Evolutionary conservation across 2,797 vertebrate species (phyloP).

Genomic region (Pseudomugil tenellus): DNA sequence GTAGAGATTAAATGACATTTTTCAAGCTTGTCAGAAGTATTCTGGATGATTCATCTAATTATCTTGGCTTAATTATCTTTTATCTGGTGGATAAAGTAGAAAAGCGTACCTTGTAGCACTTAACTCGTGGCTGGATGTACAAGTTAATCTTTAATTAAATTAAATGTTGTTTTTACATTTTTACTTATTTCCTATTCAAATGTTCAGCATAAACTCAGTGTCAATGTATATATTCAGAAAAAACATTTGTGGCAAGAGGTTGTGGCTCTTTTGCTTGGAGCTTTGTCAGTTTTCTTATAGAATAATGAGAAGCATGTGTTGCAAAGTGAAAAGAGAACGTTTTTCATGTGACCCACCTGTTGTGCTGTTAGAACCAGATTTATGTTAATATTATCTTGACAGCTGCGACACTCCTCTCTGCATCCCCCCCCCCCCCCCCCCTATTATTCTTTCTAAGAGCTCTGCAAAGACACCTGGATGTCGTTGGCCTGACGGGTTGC

Average conservation of each 20-base stretch:
- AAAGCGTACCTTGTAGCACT: conserved; percentile 53
- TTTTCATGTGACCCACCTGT: conserved; percentile 92
- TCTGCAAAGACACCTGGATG: conserved; percentile 20
- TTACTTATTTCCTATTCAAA: conserved; percentile 51
- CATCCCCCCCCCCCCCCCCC: not conserved
- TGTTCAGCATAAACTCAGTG: conserved; percentile 46
- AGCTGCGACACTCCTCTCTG: conserved; percentile 30
- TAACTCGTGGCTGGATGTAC: conserved; percentile 46
- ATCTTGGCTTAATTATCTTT: conserved; percentile 23
- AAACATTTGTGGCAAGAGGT: conserved; percentile 68
- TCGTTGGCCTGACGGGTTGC: conserved; percentile 3
- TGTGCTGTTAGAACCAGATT: conserved; percentile 85
- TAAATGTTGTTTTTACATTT: conserved; percentile 58
- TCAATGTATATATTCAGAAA: conserved; percentile 66
- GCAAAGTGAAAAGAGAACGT: conserved; percentile 80
- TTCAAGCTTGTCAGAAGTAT: conserved; percentile 38
- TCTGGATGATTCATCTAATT: conserved; percentile 30
- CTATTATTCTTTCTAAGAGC: conserved; percentile 14
- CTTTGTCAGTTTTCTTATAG: conserved; percentile 87
- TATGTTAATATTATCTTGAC: conserved; percentile 81
- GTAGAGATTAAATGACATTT: conserved; percentile 66
- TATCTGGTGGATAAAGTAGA: conserved; percentile 35
- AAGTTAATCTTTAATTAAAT: conserved; percentile 38
- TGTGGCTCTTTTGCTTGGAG: conserved; percentile 71
- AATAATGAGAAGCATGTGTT: conserved; percentile 92